Percentiles rank a stretch among this genome's conserved stretches.
phyloP scores from a whole-genome alignment of 1,140 invertebrate genomes.

The Saccostrea echinata region DNA sequence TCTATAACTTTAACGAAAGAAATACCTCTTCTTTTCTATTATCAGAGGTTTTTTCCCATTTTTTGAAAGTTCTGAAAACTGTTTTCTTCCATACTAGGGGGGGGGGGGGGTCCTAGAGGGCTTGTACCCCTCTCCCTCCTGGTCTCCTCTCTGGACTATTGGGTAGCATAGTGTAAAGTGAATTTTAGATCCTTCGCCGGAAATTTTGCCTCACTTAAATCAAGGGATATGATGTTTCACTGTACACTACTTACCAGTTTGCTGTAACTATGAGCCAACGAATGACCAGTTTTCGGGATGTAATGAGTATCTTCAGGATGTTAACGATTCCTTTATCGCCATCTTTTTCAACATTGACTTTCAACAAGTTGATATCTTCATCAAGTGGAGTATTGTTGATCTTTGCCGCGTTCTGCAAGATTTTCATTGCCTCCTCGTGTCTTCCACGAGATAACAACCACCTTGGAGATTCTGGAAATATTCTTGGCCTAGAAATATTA shows the following conservation, averaged over 20 bases:
- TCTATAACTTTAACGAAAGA: no score
- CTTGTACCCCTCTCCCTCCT: no score
- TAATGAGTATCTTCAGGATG: slow-evolving; percentile 11
- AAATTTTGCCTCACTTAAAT: no score
- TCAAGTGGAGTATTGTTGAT: slow-evolving; percentile 50
- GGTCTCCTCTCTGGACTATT: no score
- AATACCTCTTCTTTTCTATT: no score
- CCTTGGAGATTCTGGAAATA: slow-evolving; percentile 62
- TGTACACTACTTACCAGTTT: slow-evolving; percentile 14
- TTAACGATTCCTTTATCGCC: not conserved
- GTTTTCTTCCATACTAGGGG: no score
- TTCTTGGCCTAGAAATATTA: slow-evolving; percentile 34
- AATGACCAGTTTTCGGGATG: not conserved
- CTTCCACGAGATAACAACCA: slow-evolving; percentile 61
- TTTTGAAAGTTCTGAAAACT: no score
- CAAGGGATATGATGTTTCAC: no score
- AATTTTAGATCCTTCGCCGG: no score
- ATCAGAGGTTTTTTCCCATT: no score
- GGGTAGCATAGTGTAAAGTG: no score
- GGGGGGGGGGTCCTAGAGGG: no score
- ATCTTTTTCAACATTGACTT: slow-evolving; percentile 14
- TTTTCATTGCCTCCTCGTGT: slow-evolving; percentile 55
- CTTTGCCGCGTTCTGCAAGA: slow-evolving; percentile 56
- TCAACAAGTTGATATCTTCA: not conserved
- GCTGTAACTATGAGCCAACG: not conserved